A percentile compares a stretch with the other conserved stretches of the same genome.
phyloP scores from a whole-genome alignment of 1,140 invertebrate species.

The Nasonia longicornis region DNA sequence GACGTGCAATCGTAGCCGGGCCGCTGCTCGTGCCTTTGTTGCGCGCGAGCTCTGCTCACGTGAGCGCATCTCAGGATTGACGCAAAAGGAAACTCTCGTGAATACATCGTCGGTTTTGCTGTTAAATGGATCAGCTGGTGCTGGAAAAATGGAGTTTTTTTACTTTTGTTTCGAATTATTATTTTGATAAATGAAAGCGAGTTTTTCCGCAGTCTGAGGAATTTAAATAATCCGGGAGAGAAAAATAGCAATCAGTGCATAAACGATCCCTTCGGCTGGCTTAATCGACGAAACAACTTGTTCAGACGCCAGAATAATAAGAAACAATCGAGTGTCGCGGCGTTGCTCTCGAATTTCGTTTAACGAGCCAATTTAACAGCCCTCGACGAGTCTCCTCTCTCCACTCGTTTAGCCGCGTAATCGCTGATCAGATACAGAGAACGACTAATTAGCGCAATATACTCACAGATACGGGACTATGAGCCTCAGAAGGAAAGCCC shows the following conservation, averaged over 20 bases:
- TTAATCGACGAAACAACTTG: no score
- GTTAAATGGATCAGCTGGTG: background rate
- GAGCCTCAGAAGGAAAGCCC: conserved; percentile 21
- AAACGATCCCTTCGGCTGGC: no score
- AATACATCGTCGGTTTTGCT: conserved; percentile 20
- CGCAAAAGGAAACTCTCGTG: conserved; percentile 35
- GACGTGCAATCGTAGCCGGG: conserved; percentile 13
- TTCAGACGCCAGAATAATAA: background rate
- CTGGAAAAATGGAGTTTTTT: background rate
- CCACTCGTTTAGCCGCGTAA: conserved; percentile 29
- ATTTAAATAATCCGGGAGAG: no score
- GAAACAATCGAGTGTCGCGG: background rate
- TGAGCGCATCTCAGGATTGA: conserved; percentile 4
- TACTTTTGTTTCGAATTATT: background rate
- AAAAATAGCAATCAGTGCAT: no score
- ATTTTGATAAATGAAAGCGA: background rate
- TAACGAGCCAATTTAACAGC: conserved; percentile 30
- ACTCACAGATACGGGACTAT: background rate
- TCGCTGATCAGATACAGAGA: conserved; percentile 34
- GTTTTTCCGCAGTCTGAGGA: no score
- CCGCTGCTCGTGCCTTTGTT: background rate
- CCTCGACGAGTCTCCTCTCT: background rate
- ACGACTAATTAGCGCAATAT: conserved; percentile 33
- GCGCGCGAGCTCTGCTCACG: background rate
- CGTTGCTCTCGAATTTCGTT: conserved; percentile 10